Conservation (phyloP, 2,888 invertebrate species). For the Argyresthia albistria region DNA sequence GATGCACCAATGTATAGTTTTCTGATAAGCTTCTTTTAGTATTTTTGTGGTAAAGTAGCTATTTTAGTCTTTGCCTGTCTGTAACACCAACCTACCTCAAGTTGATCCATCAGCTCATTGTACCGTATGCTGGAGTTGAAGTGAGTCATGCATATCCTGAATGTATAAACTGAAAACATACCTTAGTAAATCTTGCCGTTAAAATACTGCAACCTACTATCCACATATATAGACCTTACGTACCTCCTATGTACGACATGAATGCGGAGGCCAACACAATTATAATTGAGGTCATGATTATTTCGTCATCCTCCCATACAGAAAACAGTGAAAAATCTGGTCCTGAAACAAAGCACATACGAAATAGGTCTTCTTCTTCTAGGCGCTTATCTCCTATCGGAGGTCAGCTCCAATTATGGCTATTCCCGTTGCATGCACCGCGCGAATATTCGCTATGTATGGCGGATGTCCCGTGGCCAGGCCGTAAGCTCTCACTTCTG, state of each 20-base stretch:
- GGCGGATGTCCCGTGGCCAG: too few species aligned
- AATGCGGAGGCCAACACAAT: constrained; percentile 30
- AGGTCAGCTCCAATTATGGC: too few species aligned
- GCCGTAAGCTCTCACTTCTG: too few species aligned
- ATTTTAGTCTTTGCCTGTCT: too few species aligned
- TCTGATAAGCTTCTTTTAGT: too few species aligned
- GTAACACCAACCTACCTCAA: constrained; percentile 27
- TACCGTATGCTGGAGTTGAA: constrained; percentile 31
- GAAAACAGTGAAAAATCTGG: constrained; percentile 30
- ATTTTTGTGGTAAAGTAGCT: too few species aligned
- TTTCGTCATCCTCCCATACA: constrained; percentile 22
- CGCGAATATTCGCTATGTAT: too few species aligned
- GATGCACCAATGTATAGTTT: too few species aligned
- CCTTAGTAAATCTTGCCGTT: not conserved
- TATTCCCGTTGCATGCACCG: too few species aligned
- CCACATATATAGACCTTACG: constrained; percentile 6
- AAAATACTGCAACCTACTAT: not conserved
- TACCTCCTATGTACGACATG: constrained; percentile 34
- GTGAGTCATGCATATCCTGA: constrained; percentile 31
- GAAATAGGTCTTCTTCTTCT: too few species aligned
- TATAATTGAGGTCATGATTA: constrained; percentile 25
- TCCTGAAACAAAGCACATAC: too few species aligned
- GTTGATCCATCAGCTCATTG: constrained; percentile 64
- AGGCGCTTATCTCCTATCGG: too few species aligned
- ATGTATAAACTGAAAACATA: constrained; percentile 26